Base-by-base conservation (phyloP, 53 echinoderm and acorn worm species). In the Patiria pectinifera region DNA sequence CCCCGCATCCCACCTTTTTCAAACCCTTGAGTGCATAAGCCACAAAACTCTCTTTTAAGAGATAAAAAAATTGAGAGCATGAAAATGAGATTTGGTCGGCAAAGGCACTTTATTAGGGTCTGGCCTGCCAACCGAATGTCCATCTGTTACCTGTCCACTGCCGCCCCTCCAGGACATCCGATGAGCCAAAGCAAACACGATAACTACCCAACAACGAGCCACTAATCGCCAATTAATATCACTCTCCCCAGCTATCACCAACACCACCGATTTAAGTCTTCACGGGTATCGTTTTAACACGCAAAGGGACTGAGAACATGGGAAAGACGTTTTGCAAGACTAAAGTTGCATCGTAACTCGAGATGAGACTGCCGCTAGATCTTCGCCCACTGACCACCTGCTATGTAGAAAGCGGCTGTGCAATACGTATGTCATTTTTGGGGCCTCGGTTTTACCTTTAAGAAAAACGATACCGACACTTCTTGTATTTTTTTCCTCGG, bases 161-260 rank as follows among this genome's bases (percentile, higher is more conserved):
- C 86, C 11, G 86, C 22, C 49, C n/a, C 71, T 23, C 15, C 22
- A 18, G 71, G 71, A 14, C 45, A 35, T 19, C 48, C 21, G 58
- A 13, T 72, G 53, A 70, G 86, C 89, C 8, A 78, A 79, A 89
- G 61, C 61, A 78, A 79, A 63, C 80, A 26, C 80, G 24, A 62
- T 90, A 90, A 90, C 66, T 69, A 62, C 66, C 69, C 11, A 63
- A 18, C 61, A 90, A 90, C 46, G 90, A 90, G 90, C 63, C 80
- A n/a, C 69, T 90, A 90, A 90, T 90, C 69, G 90, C 45, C 81
- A 81, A 45, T 81, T 90, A 90, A 90, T 90, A 90, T 90, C 81
- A 49, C 46, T 90, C 62, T 90, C 21, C 88, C 78, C 48, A 18
- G 66, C 46, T 45, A 63, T 48, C 78, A 59, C 76, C 59, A 26